Conservation (phyloP, 2,888 invertebrate genomes). For the Podotricha telesiphe region DNA sequence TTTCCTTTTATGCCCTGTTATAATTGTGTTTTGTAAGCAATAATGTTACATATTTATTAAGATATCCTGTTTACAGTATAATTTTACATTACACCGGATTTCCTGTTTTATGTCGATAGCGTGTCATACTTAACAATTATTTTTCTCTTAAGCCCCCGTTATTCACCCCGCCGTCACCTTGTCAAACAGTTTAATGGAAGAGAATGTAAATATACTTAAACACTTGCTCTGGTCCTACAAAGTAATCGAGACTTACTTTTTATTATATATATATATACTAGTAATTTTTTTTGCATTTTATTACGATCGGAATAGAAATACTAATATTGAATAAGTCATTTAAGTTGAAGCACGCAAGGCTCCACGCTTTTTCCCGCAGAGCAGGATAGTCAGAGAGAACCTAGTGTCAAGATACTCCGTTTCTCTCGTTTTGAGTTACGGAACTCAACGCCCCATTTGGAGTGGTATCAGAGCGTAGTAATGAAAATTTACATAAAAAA, state of each 20-base stretch:
- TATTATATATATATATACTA: background rate
- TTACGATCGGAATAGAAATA: background rate
- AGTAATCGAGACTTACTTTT: slow-evolving; percentile 20
- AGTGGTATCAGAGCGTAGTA: too few relatives aligned
- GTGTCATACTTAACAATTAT: slow-evolving; percentile 28
- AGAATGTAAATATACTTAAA: slow-evolving; percentile 32
- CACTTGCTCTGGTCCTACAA: slow-evolving; percentile 10
- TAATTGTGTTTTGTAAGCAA: background rate
- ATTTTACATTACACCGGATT: slow-evolving; percentile 9
- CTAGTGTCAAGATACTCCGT: too few relatives aligned
- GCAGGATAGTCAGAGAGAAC: too few relatives aligned
- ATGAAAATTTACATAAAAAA: too few relatives aligned
- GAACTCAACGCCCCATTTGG: too few relatives aligned
- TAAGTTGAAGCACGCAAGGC: too few relatives aligned
- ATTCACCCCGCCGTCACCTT: slow-evolving; percentile 24
- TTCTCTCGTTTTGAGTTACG: too few relatives aligned
- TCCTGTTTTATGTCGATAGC: slow-evolving; percentile 20
- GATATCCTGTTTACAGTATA: slow-evolving; percentile 11
- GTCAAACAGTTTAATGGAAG: slow-evolving; percentile 36
- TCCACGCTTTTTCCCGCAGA: too few relatives aligned
- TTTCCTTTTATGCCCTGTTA: background rate
- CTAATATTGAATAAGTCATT: background rate
- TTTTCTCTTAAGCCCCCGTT: slow-evolving; percentile 24
- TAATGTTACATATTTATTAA: slow-evolving; percentile 2
- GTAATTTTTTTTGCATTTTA: background rate